Conservation (phyloP, 2,888 invertebrate genomes). For the Caenorhabditis sp. region DNA sequence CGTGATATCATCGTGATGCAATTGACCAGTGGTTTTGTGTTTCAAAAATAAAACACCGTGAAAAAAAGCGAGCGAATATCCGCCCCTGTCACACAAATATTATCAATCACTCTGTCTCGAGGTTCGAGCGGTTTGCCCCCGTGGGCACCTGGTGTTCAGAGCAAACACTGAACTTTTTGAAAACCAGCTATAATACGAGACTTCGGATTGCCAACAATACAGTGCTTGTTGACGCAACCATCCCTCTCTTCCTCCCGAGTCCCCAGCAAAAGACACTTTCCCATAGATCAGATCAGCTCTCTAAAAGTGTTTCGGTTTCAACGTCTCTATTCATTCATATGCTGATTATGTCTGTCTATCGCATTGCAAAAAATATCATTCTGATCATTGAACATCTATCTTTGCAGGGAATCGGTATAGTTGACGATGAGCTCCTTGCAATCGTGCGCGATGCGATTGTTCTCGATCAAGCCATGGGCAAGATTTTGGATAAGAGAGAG, state of each 20-base stretch:
- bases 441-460: conserved; percentile 30
- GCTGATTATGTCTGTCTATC: too few relatives aligned
- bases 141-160: conserved; percentile 43
- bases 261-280: neutral
- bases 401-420: conserved; percentile 39
- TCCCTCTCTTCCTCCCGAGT: neutral
- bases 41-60: conserved; percentile 5
- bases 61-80: too few relatives aligned
- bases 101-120: neutral
- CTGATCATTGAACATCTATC: neutral
- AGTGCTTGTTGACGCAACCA: conserved; percentile 29
- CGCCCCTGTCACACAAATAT: neutral
- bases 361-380: too few relatives aligned
- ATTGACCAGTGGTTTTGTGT: conserved; percentile 34
- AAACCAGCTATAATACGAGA: conserved; percentile 37
- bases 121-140: conserved; percentile 19
- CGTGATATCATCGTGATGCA: conserved; percentile 54
- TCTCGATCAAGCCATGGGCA: conserved; percentile 34
- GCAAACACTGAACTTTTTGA: conserved; percentile 33
- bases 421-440: conserved; percentile 43
- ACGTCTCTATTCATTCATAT: neutral
- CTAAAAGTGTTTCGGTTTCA: neutral
- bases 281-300: neutral
- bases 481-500: conserved; percentile 22
- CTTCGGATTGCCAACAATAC: conserved; percentile 33